Conservation (phyloP, 2,888 invertebrate species). For the Drosophila hawaiiensis region DNA sequence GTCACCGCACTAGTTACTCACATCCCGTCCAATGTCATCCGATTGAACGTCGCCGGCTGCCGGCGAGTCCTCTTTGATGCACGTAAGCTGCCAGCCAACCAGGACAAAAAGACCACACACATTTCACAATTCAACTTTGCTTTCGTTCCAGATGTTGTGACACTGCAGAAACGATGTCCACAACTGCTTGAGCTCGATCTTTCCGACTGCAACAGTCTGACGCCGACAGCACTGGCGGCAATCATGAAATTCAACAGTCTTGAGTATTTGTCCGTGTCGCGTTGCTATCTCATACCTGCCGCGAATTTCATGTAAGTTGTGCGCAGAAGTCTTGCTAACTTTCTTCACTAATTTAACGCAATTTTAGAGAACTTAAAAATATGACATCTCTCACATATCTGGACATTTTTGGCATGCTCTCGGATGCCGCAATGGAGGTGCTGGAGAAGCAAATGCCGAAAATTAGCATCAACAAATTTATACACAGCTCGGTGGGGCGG, state of each 20-base stretch:
- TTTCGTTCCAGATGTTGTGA: constrained; percentile 88
- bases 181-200: constrained; percentile 93
- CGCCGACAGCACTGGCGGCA: constrained; percentile 87
- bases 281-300: constrained; percentile 92
- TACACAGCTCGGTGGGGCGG: constrained; percentile 94
- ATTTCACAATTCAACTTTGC: background rate
- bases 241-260: constrained; percentile 88
- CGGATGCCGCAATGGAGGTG: constrained; percentile 86
- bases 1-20: constrained; percentile 88
- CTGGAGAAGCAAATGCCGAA: constrained; percentile 87
- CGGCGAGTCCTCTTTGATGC: constrained; percentile 90
- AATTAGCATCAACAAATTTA: constrained; percentile 90
- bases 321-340: background rate
- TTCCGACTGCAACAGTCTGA: constrained; percentile 93
- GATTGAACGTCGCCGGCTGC: constrained; percentile 94
- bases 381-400: constrained; percentile 89
- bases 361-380: constrained; percentile 86
- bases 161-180: constrained; percentile 89
- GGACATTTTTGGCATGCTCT: constrained; percentile 93
- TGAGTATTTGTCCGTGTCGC: constrained; percentile 91
- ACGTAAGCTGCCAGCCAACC: constrained; percentile 86
- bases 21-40: constrained; percentile 88
- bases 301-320: constrained; percentile 89
- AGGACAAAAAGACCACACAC: background rate
- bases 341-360: background rate